Evolutionary conservation across 2,888 invertebrate species (phyloP).

Genomic region (Carabus problematicus): DNA sequence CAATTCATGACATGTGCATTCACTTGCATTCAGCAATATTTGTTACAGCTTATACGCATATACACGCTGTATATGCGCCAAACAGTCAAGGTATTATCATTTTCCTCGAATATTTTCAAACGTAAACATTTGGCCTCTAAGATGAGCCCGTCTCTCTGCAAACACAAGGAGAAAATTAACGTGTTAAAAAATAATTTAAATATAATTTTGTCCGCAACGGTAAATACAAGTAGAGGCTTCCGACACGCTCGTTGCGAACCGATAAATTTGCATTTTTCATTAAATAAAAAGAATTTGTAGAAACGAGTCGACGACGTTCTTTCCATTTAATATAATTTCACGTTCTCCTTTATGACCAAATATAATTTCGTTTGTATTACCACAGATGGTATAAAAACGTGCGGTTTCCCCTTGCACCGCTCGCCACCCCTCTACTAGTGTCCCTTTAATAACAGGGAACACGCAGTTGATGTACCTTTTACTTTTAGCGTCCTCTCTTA

Average conservation of each 20-base stretch:
- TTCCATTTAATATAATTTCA: conserved; percentile 42
- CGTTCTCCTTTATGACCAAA: conserved; percentile 42
- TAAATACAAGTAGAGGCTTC: conserved; percentile 17
- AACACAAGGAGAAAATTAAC: conserved; percentile 38
- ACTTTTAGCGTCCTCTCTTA: conserved; percentile 34
- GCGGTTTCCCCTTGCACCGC: conserved; percentile 14
- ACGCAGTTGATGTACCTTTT: conserved; percentile 41
- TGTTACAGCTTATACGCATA: too few species aligned
- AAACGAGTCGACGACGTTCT: conserved; percentile 37
- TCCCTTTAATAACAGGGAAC: conserved; percentile 42
- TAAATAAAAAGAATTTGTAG: conserved; percentile 43
- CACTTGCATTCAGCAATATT: conserved; percentile 8
- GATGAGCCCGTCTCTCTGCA: conserved; percentile 20
- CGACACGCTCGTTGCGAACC: conserved; percentile 21
- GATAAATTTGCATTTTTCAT: conserved; percentile 44
- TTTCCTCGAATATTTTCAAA: not conserved
- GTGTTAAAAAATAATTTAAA: conserved; percentile 42
- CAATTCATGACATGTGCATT: not conserved
- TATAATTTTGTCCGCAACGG: conserved; percentile 31
- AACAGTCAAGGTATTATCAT: not conserved
- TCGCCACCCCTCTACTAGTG: conserved; percentile 26
- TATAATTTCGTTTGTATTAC: conserved; percentile 44
- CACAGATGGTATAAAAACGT: conserved; percentile 41
- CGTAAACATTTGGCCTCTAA: not conserved
- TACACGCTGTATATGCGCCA: too few species aligned